phyloP scores from a whole-genome alignment of 2,113 vertebrate genomes.

The Oreotrochilus melanogaster region DNA sequence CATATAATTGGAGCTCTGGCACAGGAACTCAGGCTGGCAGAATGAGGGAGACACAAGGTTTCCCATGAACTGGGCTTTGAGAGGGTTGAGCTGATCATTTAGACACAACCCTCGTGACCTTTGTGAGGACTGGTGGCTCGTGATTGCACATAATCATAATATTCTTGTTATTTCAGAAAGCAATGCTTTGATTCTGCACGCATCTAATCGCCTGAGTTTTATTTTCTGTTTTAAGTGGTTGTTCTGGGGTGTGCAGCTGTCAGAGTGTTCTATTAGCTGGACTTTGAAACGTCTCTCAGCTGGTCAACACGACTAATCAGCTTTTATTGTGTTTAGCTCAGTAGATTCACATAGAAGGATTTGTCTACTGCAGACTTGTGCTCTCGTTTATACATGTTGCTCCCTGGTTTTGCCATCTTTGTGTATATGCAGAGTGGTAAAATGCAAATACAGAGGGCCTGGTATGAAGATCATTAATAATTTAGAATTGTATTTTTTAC shows the following conservation, averaged over 20 bases:
- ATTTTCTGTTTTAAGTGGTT: not conserved
- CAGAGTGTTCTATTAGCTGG: not conserved
- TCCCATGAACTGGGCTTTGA: not conserved
- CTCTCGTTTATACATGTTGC: not conserved
- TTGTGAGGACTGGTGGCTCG: not conserved
- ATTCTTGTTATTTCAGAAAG: not conserved
- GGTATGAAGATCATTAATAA: not conserved
- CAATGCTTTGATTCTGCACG: not conserved
- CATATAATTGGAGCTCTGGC: not conserved
- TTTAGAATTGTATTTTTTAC: not conserved
- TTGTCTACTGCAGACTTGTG: not conserved
- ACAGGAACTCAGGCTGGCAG: not conserved
- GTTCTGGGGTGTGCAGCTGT: not conserved
- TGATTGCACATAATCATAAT: not conserved
- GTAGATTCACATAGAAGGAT: not conserved
- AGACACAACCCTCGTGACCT: not conserved
- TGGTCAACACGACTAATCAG: not conserved
- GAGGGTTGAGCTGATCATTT: not conserved
- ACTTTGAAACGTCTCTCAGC: constrained; percentile 24
- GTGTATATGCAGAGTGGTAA: not conserved
- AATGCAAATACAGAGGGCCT: not conserved
- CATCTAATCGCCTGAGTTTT: not conserved
- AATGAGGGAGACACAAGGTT: not conserved
- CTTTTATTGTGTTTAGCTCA: not conserved
- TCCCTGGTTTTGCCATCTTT: not conserved